Evolutionary conservation across 2,113 vertebrate genomes (phyloP).

Genomic region (Jaculus jaculus): DNA sequence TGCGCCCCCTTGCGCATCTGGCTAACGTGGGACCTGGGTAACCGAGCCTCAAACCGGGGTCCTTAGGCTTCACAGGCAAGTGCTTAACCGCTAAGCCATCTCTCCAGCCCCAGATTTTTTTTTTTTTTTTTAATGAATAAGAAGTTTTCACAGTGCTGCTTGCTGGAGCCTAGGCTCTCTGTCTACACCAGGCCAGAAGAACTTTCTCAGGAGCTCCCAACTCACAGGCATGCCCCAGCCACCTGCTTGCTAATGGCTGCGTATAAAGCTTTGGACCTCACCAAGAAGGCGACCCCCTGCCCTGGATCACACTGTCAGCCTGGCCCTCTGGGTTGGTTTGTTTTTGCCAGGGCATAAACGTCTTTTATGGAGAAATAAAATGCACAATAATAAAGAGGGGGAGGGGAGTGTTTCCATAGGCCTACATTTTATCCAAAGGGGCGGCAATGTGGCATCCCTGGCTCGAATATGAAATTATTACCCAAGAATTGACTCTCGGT

Average conservation of each 20-base stretch:
- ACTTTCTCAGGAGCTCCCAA: neutral
- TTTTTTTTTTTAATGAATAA: neutral
- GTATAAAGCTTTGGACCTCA: constrained; percentile 18
- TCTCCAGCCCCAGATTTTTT: too few relatives aligned
- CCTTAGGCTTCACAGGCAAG: too few relatives aligned
- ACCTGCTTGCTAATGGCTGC: neutral
- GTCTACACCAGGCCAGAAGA: neutral
- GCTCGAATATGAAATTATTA: constrained; percentile 88
- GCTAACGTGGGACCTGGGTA: too few relatives aligned
- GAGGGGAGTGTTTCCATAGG: constrained; percentile 80
- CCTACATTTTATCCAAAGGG: constrained; percentile 85
- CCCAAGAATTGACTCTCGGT: constrained; percentile 87
- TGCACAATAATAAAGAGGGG: constrained; percentile 83
- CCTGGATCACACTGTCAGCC: constrained; percentile 58
- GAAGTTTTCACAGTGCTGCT: neutral
- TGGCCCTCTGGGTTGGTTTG: constrained; percentile 78
- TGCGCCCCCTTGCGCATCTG: too few relatives aligned
- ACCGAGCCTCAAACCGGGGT: too few relatives aligned
- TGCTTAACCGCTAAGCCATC: too few relatives aligned
- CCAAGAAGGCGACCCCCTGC: constrained; percentile 31
- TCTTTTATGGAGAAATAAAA: constrained; percentile 88
- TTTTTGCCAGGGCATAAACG: constrained; percentile 85
- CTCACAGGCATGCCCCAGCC: neutral
- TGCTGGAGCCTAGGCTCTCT: neutral
- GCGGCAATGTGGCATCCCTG: constrained; percentile 85